These are phyloP conservation scores for Spheniscus mendiculus DNA, from an alignment of 2,113 vertebrate genomes.

Conservation along the genomic window DNA sequence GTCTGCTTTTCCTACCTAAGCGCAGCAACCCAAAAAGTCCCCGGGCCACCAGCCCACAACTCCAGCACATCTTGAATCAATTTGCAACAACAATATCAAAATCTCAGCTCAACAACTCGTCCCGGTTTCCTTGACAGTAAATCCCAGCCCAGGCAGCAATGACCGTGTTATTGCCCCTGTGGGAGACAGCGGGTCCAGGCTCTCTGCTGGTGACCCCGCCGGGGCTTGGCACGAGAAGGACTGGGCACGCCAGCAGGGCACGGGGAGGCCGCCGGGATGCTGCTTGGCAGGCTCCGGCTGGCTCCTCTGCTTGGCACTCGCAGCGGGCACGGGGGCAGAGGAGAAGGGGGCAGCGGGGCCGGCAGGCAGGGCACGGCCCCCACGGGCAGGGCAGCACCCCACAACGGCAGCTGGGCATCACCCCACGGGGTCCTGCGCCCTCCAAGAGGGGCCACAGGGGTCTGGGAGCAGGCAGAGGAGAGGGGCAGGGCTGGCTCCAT, in stretches of 20 bases:
- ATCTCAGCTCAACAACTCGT: background rate
- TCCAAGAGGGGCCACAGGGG: background rate
- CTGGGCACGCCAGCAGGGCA: background rate
- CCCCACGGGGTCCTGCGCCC: accelerated
- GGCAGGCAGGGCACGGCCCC: background rate
- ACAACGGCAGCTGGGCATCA: accelerated
- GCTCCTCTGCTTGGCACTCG: background rate
- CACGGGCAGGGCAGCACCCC: background rate
- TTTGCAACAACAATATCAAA: slow-evolving; percentile 32
- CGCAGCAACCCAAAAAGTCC: background rate
- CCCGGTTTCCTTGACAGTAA: slow-evolving; percentile 57
- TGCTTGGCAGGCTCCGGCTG: background rate
- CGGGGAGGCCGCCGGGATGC: background rate
- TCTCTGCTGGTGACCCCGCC: background rate
- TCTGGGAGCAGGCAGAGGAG: background rate
- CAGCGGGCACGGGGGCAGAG: background rate
- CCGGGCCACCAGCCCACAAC: background rate
- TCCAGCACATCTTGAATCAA: slow-evolving; percentile 52
- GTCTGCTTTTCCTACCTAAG: background rate
- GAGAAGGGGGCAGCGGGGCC: background rate
- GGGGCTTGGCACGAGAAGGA: background rate
- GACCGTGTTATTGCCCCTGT: background rate
- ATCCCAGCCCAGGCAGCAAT: slow-evolving; percentile 7
- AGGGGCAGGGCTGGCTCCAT: background rate
- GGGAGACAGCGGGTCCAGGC: background rate